phyloP scores from a whole-genome alignment of 2,113 vertebrate species.

The Vicugna pacos region DNA sequence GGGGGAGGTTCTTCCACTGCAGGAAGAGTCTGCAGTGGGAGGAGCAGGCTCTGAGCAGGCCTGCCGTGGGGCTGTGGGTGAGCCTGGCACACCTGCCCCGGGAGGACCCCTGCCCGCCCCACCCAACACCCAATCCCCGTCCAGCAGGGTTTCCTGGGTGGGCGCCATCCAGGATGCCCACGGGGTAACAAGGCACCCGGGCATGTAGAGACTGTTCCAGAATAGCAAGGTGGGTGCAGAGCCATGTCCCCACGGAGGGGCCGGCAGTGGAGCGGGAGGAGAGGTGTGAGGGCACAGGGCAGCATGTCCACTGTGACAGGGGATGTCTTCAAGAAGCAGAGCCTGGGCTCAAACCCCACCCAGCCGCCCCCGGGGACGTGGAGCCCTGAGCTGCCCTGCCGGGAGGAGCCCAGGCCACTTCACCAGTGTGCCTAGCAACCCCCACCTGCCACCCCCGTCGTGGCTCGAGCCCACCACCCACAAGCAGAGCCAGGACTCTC shows the following conservation, averaged over 20 bases:
- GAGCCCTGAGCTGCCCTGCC: background rate
- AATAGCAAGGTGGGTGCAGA: background rate
- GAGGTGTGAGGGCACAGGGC: background rate
- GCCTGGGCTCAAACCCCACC: background rate
- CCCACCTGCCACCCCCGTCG: background rate
- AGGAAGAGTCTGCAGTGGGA: no score
- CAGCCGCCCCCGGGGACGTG: fast-evolving
- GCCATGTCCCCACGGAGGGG: background rate
- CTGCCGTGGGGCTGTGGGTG: fast-evolving
- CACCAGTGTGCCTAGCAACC: no score
- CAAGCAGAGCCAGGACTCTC: fast-evolving
- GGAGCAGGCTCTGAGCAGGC: fast-evolving
- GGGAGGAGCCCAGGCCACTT: background rate
- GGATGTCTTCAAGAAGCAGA: background rate
- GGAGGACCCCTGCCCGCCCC: fast-evolving
- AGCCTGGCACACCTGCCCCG: fast-evolving
- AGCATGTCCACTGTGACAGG: background rate
- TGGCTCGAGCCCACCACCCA: fast-evolving
- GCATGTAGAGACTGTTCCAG: fast-evolving
- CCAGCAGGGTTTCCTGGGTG: background rate
- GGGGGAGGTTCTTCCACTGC: background rate
- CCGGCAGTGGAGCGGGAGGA: fast-evolving
- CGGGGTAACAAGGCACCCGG: fast-evolving
- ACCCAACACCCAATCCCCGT: fast-evolving
- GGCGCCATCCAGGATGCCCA: fast-evolving